Conservation (phyloP, 2,888 invertebrate species). For the Epicampocera succincta region DNA sequence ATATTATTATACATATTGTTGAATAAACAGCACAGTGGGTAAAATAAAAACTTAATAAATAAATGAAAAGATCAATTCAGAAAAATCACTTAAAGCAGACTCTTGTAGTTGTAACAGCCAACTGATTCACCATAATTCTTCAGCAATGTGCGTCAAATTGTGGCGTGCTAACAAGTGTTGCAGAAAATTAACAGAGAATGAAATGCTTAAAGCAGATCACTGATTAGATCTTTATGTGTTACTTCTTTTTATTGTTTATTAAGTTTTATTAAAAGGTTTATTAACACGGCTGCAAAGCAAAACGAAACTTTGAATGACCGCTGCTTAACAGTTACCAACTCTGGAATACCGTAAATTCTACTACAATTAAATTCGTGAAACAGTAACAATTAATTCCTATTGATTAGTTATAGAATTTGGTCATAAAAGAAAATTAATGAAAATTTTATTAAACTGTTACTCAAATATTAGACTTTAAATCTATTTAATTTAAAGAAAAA, state of each 20-base stretch:
- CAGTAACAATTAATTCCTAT: too few relatives aligned
- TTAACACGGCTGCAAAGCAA: constrained; percentile 20
- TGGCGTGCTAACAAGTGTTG: constrained; percentile 40
- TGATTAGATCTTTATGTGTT: constrained; percentile 26
- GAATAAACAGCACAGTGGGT: constrained; percentile 6
- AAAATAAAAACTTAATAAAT: not conserved
- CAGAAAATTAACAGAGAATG: constrained; percentile 18
- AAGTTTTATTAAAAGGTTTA: constrained; percentile 49
- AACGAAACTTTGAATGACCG: constrained; percentile 10
- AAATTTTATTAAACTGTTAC: too few relatives aligned
- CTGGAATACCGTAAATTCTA: constrained; percentile 18
- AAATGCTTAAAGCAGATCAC: constrained; percentile 2
- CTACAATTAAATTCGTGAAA: too few relatives aligned
- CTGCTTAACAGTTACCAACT: constrained; percentile 16
- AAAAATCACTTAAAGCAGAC: not conserved
- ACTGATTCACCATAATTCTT: not conserved
- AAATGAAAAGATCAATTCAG: too few relatives aligned
- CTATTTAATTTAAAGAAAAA: too few relatives aligned
- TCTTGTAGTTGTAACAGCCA: not conserved
- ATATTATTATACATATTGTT: not conserved
- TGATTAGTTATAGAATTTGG: too few relatives aligned
- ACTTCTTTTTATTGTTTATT: constrained; percentile 21
- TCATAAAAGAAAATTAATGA: too few relatives aligned
- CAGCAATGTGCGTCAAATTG: constrained; percentile 5
- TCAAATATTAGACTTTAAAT: too few relatives aligned